Conservation (phyloP, 2,797 vertebrate genomes). For the Brachymystax lenok region DNA sequence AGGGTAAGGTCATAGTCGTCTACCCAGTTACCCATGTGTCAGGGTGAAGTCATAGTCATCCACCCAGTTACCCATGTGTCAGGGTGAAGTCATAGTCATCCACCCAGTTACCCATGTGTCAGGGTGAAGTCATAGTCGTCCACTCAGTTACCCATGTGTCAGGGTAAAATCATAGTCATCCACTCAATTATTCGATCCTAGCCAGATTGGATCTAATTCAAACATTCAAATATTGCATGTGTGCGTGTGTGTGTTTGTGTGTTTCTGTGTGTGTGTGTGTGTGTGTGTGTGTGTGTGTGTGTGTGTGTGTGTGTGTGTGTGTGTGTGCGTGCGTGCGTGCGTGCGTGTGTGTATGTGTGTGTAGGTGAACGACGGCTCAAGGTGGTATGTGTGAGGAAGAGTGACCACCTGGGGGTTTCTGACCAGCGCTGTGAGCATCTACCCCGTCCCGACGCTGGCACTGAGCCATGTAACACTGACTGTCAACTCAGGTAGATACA, state of each 20-base stretch:
- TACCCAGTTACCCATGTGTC: too few relatives aligned
- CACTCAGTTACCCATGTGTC: too few relatives aligned
- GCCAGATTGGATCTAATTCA: constrained; percentile 47
- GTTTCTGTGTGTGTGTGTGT: constrained; percentile 56
- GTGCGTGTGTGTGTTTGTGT: constrained; percentile 49
- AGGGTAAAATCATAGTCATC: too few relatives aligned
- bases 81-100: too few relatives aligned
- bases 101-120: too few relatives aligned
- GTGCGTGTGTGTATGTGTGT: constrained; percentile 18
- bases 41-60: too few relatives aligned
- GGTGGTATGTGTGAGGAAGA: constrained; percentile 83
- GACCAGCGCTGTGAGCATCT: constrained; percentile 88
- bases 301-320: constrained; percentile 16
- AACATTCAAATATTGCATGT: constrained; percentile 17
- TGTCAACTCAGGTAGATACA: constrained; percentile 89
- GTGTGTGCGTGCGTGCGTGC: constrained; percentile 74
- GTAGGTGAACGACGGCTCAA: constrained; percentile 85
- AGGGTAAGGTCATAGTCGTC: too few relatives aligned
- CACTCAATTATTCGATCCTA: neutral
- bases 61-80: neutral
- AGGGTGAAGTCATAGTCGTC: too few relatives aligned
- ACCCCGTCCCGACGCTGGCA: constrained; percentile 69
- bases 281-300: constrained; percentile 38
- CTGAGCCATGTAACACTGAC: constrained; percentile 86
- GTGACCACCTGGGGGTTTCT: constrained; percentile 83